Base-by-base conservation (phyloP, 2,888 invertebrate species). In the Aproaerema taeniolella region DNA sequence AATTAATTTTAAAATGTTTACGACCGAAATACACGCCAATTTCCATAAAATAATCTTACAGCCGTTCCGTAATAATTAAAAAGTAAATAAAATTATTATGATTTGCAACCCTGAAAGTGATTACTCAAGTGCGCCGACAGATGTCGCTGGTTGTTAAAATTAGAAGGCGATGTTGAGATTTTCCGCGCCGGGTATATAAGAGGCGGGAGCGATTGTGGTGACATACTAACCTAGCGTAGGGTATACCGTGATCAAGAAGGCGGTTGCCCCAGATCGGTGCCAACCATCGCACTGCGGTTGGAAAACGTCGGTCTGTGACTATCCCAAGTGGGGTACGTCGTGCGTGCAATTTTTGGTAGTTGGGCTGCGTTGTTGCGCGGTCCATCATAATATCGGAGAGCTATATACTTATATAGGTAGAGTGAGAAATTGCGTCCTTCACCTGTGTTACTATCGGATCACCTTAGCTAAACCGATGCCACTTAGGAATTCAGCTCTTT, bases 191-290 rank as follows among this genome's bases (percentile, higher is more conserved):
- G 2, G 42, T 65, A 70, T 68, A 77, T 59, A 76, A 49, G 40
- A 20, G 12, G 2, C 20, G 33, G n/a, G 2, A 12, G 1, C 4
- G 1, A 2, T 0, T 0, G 0, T 0, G 0, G 1, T 1, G 31
- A 10, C 76, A 87, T 87, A 89, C 91, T 92, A 91, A 91, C 91
- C 91, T 91, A 89, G 90, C 91, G 90, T 82, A 91, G 91, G 89
- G 90, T 88, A 80, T 77, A 90, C 89, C 89, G 89, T 88, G 91
- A 92, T 92, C 92, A 91, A 1, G 76, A 70, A 88, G 89, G 89
- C 88, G 88, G 88, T 88, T 89, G 88, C 89, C 83, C 86, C 88
- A 72, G 88, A 75, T 68, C 67, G 90, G 90, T 88, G 75, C 88
- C 88, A 67, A 74, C 77, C 91, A 91, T 91, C 91, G 92, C 91